These are phyloP conservation scores for Cyclophora albipunctata DNA, from an alignment of 2,888 invertebrate genomes.

Conservation along the genomic window DNA sequence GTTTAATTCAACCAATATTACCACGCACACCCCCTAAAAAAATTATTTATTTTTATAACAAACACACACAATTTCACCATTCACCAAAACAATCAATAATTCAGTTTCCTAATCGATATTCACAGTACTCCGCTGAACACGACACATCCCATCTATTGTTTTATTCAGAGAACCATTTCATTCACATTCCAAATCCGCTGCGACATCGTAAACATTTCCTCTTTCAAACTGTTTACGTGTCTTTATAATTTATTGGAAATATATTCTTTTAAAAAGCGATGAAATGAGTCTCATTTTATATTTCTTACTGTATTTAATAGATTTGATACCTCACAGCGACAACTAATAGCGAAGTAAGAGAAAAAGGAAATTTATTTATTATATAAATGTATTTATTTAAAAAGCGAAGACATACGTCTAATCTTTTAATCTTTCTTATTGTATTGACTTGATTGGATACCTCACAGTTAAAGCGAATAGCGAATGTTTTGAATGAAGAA, in stretches of 20 bases:
- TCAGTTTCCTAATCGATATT: constrained; percentile 16
- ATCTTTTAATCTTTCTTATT: too few species aligned
- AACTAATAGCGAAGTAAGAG: neutral
- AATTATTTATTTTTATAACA: too few species aligned
- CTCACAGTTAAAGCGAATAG: too few species aligned
- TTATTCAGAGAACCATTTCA: constrained; percentile 15
- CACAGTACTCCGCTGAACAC: constrained; percentile 14
- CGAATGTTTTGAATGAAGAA: too few species aligned
- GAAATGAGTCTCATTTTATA: neutral
- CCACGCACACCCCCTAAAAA: too few species aligned
- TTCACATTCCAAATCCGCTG: constrained; percentile 19
- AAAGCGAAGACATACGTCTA: too few species aligned
- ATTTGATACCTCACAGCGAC: neutral
- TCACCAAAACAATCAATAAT: too few species aligned
- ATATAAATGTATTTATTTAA: too few species aligned
- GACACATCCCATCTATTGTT: constrained; percentile 7
- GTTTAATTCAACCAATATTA: too few species aligned
- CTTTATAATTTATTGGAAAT: constrained; percentile 5
- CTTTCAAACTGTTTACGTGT: constrained; percentile 7
- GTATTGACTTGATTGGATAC: too few species aligned
- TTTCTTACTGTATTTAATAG: neutral
- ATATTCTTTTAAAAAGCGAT: neutral
- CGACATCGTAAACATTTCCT: constrained; percentile 15
- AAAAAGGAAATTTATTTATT: too few species aligned
- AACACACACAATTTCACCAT: too few species aligned